Evolutionary conservation across 2,797 vertebrate genomes (phyloP).

Genomic region (Spinibarbus caldwelli): DNA sequence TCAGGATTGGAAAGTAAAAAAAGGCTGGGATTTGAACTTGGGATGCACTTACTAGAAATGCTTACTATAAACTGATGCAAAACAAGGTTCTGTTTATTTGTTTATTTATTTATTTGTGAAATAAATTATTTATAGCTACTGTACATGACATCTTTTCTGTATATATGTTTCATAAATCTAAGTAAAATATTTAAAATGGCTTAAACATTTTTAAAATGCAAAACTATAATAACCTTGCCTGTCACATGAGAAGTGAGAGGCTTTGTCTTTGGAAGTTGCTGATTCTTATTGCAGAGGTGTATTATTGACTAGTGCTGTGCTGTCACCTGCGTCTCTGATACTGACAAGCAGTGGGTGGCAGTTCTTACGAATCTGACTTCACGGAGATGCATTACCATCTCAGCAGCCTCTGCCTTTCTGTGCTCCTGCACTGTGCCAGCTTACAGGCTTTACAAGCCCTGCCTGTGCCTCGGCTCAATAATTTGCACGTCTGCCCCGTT

Average conservation of each 20-base stretch:
- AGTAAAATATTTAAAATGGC: neutral
- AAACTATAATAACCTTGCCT: neutral
- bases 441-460: slow-evolving; percentile 27
- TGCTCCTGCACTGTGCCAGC: neutral
- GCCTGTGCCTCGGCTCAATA: slow-evolving; percentile 11
- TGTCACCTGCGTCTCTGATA: slow-evolving; percentile 6
- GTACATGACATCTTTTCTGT: neutral
- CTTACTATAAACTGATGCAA: neutral
- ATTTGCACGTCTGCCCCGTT: slow-evolving; percentile 35
- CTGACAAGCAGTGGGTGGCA: slow-evolving; percentile 37
- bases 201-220: neutral
- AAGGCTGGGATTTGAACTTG: neutral
- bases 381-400: slow-evolving; percentile 30
- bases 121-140: neutral
- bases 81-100: neutral
- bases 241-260: neutral
- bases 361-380: slow-evolving; percentile 12
- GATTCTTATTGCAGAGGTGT: slow-evolving; percentile 6
- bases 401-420: slow-evolving; percentile 25
- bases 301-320: slow-evolving; percentile 11
- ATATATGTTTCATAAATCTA: neutral
- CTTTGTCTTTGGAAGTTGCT: slow-evolving; percentile 12
- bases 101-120: neutral
- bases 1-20: neutral
- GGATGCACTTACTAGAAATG: neutral